Evolutionary conservation across 2,113 vertebrate genomes (phyloP).

Genomic region (Trichomycterus rosablanca): DNA sequence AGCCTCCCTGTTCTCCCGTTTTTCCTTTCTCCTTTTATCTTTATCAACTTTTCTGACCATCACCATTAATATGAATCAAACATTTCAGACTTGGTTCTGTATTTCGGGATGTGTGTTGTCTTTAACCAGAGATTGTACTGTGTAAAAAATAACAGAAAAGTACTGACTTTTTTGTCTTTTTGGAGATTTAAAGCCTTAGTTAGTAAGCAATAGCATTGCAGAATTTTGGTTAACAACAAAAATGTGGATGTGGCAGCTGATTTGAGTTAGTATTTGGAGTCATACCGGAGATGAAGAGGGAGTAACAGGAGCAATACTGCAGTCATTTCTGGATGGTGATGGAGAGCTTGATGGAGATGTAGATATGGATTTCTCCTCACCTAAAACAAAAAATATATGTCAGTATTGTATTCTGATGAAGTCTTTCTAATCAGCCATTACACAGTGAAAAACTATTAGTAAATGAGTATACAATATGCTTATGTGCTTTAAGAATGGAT

Average conservation of each 20-base stretch:
- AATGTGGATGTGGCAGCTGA: conserved; percentile 13
- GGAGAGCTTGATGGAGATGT: conserved; percentile 66
- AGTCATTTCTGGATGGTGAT: conserved; percentile 75
- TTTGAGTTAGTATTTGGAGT: conserved; percentile 13
- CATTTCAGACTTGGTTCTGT: not conserved
- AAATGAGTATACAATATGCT: too few species aligned
- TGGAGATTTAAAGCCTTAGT: conserved; percentile 10
- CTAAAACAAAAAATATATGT: conserved; percentile 57
- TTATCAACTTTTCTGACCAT: conserved; percentile 6
- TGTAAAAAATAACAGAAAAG: conserved; percentile 6
- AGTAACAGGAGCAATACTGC: conserved; percentile 83
- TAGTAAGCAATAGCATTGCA: not conserved
- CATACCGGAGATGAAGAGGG: conserved; percentile 83
- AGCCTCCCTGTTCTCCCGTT: not conserved
- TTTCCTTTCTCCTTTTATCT: conserved; percentile 2
- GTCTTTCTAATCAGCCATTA: too few species aligned
- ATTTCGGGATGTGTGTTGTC: not conserved
- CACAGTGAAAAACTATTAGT: too few species aligned
- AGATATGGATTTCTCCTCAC: conserved; percentile 60
- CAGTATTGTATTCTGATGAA: too few species aligned
- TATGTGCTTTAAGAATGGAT: too few species aligned
- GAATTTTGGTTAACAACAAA: conserved; percentile 6
- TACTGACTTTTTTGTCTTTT: too few species aligned
- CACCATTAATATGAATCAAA: not conserved
- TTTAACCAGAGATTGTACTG: conserved; percentile 33